phyloP scores from a whole-genome alignment of 2,888 invertebrate genomes.

The Luperina nickerlii region DNA sequence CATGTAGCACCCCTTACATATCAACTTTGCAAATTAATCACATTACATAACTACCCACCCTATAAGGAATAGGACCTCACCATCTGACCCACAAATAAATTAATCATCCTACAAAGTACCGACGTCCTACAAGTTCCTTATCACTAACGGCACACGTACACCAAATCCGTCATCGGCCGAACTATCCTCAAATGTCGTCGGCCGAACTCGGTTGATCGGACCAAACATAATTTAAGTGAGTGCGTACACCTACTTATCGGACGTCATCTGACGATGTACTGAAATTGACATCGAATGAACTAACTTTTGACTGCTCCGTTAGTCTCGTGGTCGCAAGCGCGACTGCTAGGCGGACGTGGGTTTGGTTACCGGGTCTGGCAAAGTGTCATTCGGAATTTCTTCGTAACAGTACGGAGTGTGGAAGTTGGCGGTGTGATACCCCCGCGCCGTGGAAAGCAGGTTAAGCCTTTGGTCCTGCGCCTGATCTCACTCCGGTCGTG shows the following conservation, averaged over 20 bases:
- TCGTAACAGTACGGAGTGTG: too few species aligned
- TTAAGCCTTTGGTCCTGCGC: too few species aligned
- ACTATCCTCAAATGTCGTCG: background rate
- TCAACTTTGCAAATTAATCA: background rate
- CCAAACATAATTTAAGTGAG: background rate
- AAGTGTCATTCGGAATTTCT: too few species aligned
- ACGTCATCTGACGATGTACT: too few species aligned
- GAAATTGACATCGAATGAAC: too few species aligned
- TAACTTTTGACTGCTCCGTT: too few species aligned
- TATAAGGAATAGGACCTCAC: constrained; percentile 21
- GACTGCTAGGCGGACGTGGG: too few species aligned
- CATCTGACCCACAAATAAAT: constrained; percentile 50
- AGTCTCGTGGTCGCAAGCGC: too few species aligned
- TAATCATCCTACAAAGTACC: constrained; percentile 33
- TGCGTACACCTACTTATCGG: background rate
- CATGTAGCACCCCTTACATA: too few species aligned
- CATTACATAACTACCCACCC: background rate
- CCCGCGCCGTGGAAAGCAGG: too few species aligned
- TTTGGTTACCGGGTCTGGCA: too few species aligned
- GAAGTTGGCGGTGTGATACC: too few species aligned
- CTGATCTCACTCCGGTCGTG: background rate
- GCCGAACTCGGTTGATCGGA: background rate
- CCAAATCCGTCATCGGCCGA: background rate
- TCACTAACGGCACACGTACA: constrained; percentile 16
- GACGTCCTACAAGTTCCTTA: constrained; percentile 43